phyloP scores from a whole-genome alignment of 2,797 vertebrate genomes.

The Sebastes matsubarae region DNA sequence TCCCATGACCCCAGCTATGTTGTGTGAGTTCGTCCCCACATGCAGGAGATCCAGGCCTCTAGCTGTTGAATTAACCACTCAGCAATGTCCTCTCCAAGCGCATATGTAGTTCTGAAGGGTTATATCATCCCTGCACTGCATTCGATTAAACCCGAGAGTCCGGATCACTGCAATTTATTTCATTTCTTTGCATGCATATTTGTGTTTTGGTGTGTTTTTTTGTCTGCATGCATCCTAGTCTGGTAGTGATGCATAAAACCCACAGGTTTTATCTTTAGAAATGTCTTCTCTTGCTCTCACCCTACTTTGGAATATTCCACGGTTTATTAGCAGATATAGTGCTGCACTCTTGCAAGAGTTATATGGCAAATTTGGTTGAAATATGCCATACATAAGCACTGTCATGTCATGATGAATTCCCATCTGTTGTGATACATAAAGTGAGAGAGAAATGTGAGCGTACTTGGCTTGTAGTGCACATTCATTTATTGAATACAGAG shows the following conservation, averaged over 20 bases:
- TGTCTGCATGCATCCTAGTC: not conserved
- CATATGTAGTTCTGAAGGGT: not conserved
- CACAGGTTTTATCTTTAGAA: not conserved
- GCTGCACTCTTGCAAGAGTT: not conserved
- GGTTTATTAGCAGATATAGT: not conserved
- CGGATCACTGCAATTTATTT: not conserved
- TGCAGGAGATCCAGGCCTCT: slow-evolving; percentile 1
- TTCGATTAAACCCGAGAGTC: not conserved
- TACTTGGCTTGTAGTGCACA: not conserved
- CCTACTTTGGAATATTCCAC: not conserved
- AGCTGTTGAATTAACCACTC: slow-evolving; percentile 19
- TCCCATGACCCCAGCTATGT: slow-evolving; percentile 30
- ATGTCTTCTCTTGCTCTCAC: not conserved
- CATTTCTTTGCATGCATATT: not conserved
- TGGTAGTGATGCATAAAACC: not conserved
- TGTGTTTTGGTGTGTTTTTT: not conserved
- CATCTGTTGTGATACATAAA: not conserved
- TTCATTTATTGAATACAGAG: slow-evolving; percentile 48
- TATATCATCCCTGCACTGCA: not conserved
- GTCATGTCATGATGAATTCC: not conserved
- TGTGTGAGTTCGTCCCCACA: slow-evolving; percentile 10
- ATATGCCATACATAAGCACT: not conserved
- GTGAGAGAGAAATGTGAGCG: not conserved
- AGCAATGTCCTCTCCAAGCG: not conserved
- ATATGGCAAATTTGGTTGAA: not conserved